Percentiles rank a stretch among this genome's conserved stretches.
These are phyloP conservation scores for Bursaphelenchus okinawaensis DNA, from an alignment of 2,888 invertebrate genomes.

Conservation along the genomic window DNA sequence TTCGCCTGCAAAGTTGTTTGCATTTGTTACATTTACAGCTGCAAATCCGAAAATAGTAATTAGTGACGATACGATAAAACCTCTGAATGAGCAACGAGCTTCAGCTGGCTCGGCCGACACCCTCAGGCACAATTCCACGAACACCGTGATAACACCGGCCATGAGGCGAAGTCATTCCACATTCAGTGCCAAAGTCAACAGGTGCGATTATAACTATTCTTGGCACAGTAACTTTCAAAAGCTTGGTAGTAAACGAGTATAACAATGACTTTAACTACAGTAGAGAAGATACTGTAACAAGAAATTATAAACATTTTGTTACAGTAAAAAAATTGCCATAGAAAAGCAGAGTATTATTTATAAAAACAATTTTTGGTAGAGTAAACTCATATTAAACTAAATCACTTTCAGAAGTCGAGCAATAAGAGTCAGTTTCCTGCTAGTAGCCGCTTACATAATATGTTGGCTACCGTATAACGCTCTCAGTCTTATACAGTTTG, in stretches of 20 bases:
- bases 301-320: constrained; percentile 11
- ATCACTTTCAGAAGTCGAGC: constrained; percentile 44
- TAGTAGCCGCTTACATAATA: constrained; percentile 52
- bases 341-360: constrained; percentile 1
- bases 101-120: constrained; percentile 16
- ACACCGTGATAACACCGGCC: constrained; percentile 13
- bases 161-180: constrained; percentile 30
- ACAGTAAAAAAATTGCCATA: too few relatives aligned
- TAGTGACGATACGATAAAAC: constrained; percentile 26
- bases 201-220: too few relatives aligned
- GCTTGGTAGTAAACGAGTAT: too few relatives aligned
- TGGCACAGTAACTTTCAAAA: too few relatives aligned
- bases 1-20: too few relatives aligned
- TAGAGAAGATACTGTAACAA: too few relatives aligned
- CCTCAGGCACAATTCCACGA: constrained; percentile 8
- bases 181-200: constrained; percentile 33
- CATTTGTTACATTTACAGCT: too few relatives aligned
- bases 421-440: constrained; percentile 47
- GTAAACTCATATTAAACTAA: not conserved
- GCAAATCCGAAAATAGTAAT: constrained; percentile 34
- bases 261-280: too few relatives aligned
- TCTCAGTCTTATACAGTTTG: constrained; percentile 42
- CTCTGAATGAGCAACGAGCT: constrained; percentile 18
- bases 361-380: not conserved
- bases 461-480: constrained; percentile 57